Evolutionary conservation across 2,113 vertebrate genomes (phyloP).

Genomic region (Pontoporia blainvillei): DNA sequence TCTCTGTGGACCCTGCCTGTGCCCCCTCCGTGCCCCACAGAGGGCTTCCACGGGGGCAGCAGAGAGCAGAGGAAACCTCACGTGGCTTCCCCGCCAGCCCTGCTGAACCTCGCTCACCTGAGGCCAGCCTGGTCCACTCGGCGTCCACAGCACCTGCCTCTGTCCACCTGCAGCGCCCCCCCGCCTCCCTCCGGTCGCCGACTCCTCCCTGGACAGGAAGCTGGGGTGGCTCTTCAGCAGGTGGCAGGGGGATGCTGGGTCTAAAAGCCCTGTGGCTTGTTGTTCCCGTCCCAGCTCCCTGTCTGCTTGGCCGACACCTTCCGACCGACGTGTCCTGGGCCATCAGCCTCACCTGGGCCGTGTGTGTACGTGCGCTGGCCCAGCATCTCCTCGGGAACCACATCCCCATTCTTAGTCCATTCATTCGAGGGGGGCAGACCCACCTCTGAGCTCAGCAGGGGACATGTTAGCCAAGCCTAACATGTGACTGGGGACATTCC

Average conservation of each 20-base stretch:
- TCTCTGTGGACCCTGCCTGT: neutral
- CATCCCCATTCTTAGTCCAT: neutral
- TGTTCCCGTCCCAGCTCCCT: rapidly evolving
- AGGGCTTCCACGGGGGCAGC: neutral
- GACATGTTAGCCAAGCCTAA: neutral
- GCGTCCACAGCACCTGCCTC: neutral
- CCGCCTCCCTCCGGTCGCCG: neutral
- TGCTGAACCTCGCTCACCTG: neutral
- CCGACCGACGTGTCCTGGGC: neutral
- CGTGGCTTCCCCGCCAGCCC: too few species aligned
- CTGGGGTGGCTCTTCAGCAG: neutral
- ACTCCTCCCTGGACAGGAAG: neutral
- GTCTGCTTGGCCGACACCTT: too few species aligned
- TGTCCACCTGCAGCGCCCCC: neutral
- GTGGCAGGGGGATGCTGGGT: neutral
- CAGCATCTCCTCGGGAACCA: neutral
- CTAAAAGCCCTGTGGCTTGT: neutral
- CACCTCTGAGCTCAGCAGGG: neutral
- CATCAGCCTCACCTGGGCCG: too few species aligned
- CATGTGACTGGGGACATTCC: neutral
- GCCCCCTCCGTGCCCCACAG: neutral
- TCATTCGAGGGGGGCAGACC: neutral
- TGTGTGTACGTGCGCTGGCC: neutral
- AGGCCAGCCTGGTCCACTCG: neutral
- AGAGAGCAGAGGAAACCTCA: neutral